Base-by-base conservation (phyloP, 2,888 invertebrate species). In the Drosophila vallismaia region DNA sequence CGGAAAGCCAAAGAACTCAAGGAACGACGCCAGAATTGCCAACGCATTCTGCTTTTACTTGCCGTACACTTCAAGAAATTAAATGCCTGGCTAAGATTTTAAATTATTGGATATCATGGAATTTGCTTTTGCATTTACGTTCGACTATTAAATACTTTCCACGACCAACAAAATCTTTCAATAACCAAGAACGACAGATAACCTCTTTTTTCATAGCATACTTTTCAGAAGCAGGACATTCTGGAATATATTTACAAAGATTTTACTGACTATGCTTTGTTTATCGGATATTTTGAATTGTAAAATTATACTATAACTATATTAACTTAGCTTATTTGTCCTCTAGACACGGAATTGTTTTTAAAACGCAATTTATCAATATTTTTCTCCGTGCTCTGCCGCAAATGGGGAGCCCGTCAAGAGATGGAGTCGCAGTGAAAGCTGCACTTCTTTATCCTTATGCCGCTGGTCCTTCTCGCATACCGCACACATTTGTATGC, bases 11-110 rank as follows among this genome's bases (percentile, higher is more conserved):
- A 38, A 33, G 70, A 59, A 54, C 36, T 48, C 57, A 56, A 52
- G 60, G 60, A 38, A 31, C 44, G 58, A 68, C 67, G 62, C 74
- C 56, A 48, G 81, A 80, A 75, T 78, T 75, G 71, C 72, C 75
- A 79, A 70, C 74, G 59, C 73, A 76, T 68, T 74, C 14, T 24
- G 14, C 64, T 71, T 54, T 36, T 38, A 14, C 56, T 55, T 60
- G 50, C 50, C 52, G 31, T 29, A 48, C 57, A 10, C 19, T 33
- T 31, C 10, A 26, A 7, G 8, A n/a, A 19, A 9, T 42, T 12
- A n/a, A 12, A 36, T n/a, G 12, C 19, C 19, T 19, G 12, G 19
- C 19, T 19, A 19, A 19, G 19, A 19, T 19, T 19, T 19, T 19
- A 19, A 19, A 19, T 19, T 19, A 19, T 19, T 19, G 19, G 2